Evolutionary conservation across 2,113 vertebrate species (phyloP), one percentile per base, ranked within the genome.

Genomic region (Nesoenas mayeri): DNA sequence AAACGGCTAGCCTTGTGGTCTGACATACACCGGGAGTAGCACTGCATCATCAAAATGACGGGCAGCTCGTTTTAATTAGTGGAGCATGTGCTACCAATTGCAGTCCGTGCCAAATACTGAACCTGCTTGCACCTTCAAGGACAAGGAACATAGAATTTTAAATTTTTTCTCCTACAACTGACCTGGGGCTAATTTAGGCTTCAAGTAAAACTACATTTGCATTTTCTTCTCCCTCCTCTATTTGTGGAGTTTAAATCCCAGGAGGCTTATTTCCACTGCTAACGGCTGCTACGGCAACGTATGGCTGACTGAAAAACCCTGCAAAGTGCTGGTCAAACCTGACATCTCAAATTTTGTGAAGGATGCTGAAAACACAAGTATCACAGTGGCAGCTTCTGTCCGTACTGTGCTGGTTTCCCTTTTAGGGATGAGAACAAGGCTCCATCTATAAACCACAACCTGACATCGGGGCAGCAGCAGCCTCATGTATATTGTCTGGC

Each of bases 21-120:
- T 71, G 47, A 36, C 0, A 2, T 0, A 0, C 54, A 31, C 7
- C 2, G 3, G 48, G 51, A 74, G 36, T n/a, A 82, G 67, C 4
- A 2, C 22, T 4, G 25, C 4, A 47, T 10, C 57, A 61, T 17
- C 65, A 14, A 25, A 84, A 57, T 1, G 44, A 69, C 12, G 6
- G 47, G 81, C 34, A n/a, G 47, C 31, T 21, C 50, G 28, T 38
- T 77, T 65, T 10, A 74, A 64, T 8, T 28, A 71, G 79, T 1
- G 11, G 12, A 91, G 24, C 2, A 0, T 17, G 32, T 65, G 77
- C 34, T 73, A 88, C 70, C 78, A 57, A 8, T 17, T 34, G 38
- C 40, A 18, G n/a, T 12, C 74, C 42, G 47, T 25, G 38, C 57
- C 54, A 74, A 64, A 60, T 6, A 58, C n/a, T 12, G 44, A 85